Conservation (phyloP, 2,888 invertebrate genomes). For the Morpho achilles region DNA sequence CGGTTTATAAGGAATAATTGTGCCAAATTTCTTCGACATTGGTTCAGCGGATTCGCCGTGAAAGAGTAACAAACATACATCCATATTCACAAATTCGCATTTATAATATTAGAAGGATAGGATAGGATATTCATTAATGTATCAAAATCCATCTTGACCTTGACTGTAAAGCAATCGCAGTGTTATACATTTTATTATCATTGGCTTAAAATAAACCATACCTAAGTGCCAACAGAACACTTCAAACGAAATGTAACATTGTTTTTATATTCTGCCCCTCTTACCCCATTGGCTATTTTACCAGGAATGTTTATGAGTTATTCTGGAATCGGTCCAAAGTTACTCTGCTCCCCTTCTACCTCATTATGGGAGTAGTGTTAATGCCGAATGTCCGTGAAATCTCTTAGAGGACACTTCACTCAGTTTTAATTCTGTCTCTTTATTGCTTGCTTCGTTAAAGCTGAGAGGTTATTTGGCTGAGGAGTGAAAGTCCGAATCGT, state of each 20-base stretch:
- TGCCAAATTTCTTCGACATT: too few species aligned
- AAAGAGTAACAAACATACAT: too few species aligned
- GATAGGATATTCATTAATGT: too few species aligned
- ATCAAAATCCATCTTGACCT: too few species aligned
- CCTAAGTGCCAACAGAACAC: conserved; percentile 15
- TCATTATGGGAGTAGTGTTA: conserved; percentile 68
- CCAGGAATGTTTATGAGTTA: conserved; percentile 54
- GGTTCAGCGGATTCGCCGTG: too few species aligned
- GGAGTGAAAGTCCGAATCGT: conserved; percentile 35
- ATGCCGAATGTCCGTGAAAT: conserved; percentile 67
- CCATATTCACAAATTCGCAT: too few species aligned
- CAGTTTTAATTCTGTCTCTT: conserved; percentile 61
- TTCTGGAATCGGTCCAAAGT: conserved; percentile 67
- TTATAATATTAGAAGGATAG: too few species aligned
- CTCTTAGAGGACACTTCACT: conserved; percentile 59
- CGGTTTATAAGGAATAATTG: too few species aligned
- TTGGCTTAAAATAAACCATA: conserved; percentile 8
- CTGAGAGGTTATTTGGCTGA: conserved; percentile 66
- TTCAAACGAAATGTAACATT: conserved; percentile 11
- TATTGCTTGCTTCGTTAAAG: conserved; percentile 64
- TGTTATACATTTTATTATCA: not conserved
- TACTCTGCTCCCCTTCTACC: conserved; percentile 61
- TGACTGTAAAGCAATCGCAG: too few species aligned
- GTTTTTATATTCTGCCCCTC: conserved; percentile 17
- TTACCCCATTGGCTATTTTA: conserved; percentile 25